A percentile compares a stretch with the other conserved stretches of the same genome.
Conservation (phyloP, 2,888 invertebrate species). For the Drosophila kambysellisi region DNA sequence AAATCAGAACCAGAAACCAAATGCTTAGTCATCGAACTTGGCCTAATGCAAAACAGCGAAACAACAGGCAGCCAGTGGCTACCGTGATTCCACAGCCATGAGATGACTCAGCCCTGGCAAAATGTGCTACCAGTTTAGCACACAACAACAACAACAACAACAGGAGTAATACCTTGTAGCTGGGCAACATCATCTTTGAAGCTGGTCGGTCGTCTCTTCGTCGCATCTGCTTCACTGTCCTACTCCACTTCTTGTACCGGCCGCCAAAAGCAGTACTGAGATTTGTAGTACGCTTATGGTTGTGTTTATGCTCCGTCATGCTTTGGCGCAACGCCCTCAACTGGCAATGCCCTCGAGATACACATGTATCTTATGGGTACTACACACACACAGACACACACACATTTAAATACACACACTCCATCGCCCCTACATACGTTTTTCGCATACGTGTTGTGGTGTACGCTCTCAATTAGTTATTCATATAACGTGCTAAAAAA, state of each 20-base stretch:
- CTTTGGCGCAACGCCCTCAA: slow-evolving; percentile 72
- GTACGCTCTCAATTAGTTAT: slow-evolving; percentile 76
- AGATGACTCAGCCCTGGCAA: slow-evolving; percentile 58
- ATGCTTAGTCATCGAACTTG: slow-evolving; percentile 78
- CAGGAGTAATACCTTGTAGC: slow-evolving; percentile 16
- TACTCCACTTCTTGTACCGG: slow-evolving; percentile 68
- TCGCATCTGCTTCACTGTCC: slow-evolving; percentile 57
- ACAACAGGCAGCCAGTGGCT: slow-evolving; percentile 51
- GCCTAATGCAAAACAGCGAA: slow-evolving; percentile 70
- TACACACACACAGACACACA: slow-evolving; percentile 2
- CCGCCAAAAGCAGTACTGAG: slow-evolving; percentile 36
- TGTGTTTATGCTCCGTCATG: slow-evolving; percentile 73
- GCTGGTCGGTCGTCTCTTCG: slow-evolving; percentile 17
- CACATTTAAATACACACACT: not conserved
- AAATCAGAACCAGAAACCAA: slow-evolving; percentile 52
- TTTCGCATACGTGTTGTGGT: slow-evolving; percentile 52
- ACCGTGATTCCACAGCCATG: slow-evolving; percentile 40
- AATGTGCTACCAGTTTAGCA: slow-evolving; percentile 76
- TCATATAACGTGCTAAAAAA: slow-evolving; percentile 72
- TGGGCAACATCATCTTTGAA: slow-evolving; percentile 28
- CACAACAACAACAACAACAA: slow-evolving; percentile 21
- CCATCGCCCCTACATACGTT: slow-evolving; percentile 5
- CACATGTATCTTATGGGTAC: slow-evolving; percentile 64
- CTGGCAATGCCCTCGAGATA: slow-evolving; percentile 64
- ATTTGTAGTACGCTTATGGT: slow-evolving; percentile 38